Base-by-base conservation (phyloP, 2,888 invertebrate genomes). In the Emmelina monodactyla region DNA sequence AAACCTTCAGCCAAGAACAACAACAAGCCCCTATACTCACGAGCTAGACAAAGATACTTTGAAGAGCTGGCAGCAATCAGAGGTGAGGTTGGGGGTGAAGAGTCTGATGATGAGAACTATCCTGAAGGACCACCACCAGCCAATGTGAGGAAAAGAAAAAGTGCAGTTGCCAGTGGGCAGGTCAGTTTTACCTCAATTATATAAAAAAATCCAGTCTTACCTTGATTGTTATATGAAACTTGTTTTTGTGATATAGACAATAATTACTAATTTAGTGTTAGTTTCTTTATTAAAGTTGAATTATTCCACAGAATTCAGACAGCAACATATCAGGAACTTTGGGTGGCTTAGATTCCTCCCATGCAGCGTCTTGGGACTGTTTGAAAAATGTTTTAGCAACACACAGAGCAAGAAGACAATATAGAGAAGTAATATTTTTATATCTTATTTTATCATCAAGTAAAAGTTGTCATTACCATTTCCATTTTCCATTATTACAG, bases 81-180 rank as follows among this genome's bases (percentile, higher is more conserved):
- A 40, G 81, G 86, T 49, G 84, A 86, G 47, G 88, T 90, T 47
- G 83, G 88, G 33, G 88, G 88, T n/a, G 84, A 88, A 33, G 81
- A 85, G 38, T 89, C 89, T 16, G 92, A 92, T 44, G 89, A 89
- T 69, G 92, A 93, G 47, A 88, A 87, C 50, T 88, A 87, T 58
- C 87, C 88, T 28, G 88, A 88, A 55, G 88, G 88, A 1, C 84
- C 86, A 22, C 85, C 85, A 19, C 79, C 83, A 33, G 62, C 83
- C 29, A 80, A 81, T 16, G 67, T 82, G 40, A 86, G 84, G 51
- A 86, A 84, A 50, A 81, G 83, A 39, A 80, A 84, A 49, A 83
- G 82, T 37, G 51, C 73, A 37, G 71, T 68, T 48, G 55, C 66
- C n/a, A n/a, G n/a, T 37, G 61, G 67, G 37, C 72, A 72, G 55